Percentiles rank a stretch among this genome's conserved stretches.
Conservation (phyloP, 1,140 invertebrate species). For the Achroia grisella region DNA sequence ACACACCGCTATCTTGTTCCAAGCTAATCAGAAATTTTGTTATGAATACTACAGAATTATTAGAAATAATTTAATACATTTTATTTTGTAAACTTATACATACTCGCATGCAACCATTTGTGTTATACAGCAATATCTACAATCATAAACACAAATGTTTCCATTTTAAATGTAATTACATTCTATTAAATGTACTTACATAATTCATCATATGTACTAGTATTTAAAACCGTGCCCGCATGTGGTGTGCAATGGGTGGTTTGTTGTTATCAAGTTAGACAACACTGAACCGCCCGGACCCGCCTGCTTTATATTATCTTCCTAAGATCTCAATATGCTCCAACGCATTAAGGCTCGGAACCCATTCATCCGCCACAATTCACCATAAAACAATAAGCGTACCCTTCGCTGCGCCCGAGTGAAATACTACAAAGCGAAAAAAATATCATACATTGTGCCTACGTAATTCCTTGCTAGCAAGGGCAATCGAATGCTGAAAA, state of each 20-base stretch:
- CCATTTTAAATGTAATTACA: too few species aligned
- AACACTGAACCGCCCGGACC: constrained; percentile 45
- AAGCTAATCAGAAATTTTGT: too few species aligned
- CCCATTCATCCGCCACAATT: constrained; percentile 62
- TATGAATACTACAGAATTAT: too few species aligned
- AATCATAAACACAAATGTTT: too few species aligned
- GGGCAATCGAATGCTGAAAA: constrained; percentile 72
- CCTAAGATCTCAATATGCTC: constrained; percentile 48
- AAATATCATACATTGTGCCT: constrained; percentile 52
- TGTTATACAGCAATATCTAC: too few species aligned
- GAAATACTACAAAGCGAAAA: constrained; percentile 60
- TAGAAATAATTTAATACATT: too few species aligned
- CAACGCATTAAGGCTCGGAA: constrained; percentile 43
- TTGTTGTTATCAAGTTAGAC: constrained; percentile 50
- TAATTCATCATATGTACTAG: neutral
- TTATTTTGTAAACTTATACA: too few species aligned
- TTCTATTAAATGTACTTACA: too few species aligned
- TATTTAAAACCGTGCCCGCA: neutral
- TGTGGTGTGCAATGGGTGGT: constrained; percentile 37
- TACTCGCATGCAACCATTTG: too few species aligned
- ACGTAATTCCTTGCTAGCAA: constrained; percentile 55
- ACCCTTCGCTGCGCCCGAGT: constrained; percentile 49
- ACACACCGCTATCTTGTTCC: too few species aligned
- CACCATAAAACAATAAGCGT: constrained; percentile 63
- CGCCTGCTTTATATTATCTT: constrained; percentile 56